phyloP scores from a whole-genome alignment of 2,113 vertebrate species.

The Picathartes gymnocephalus region DNA sequence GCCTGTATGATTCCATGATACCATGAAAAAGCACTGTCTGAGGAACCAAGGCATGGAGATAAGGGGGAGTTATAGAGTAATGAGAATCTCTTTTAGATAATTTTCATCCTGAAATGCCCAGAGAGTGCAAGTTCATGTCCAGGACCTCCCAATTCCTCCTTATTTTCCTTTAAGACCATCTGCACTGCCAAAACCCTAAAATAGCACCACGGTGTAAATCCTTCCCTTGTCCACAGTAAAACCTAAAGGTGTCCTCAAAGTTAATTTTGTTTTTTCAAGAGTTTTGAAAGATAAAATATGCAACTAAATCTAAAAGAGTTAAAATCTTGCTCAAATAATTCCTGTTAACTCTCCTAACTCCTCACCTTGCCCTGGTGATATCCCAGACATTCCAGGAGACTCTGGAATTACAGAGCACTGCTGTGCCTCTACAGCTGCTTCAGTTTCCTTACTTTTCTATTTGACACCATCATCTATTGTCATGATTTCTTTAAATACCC shows the following conservation, averaged over 20 bases:
- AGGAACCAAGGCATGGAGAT: not conserved
- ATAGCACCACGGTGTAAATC: rapidly evolving
- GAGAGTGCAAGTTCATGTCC: not conserved
- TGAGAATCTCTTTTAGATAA: not conserved
- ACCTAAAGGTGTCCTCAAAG: not conserved
- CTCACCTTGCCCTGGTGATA: not conserved
- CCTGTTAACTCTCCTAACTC: not conserved
- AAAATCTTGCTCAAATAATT: not conserved
- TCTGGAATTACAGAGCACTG: not conserved
- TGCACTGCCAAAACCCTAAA: not conserved
- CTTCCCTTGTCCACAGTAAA: not conserved
- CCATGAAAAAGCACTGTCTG: not conserved
- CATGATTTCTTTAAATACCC: not conserved
- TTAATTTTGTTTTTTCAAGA: not conserved
- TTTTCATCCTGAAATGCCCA: not conserved
- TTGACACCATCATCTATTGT: not conserved
- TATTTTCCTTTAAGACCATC: not conserved
- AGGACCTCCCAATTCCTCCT: not conserved
- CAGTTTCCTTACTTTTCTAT: not conserved
- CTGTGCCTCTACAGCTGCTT: not conserved
- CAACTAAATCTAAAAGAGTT: not conserved
- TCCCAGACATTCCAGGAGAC: not conserved
- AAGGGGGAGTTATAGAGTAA: not conserved
- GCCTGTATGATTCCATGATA: not conserved
- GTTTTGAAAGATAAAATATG: not conserved